Percentiles rank a stretch among this genome's conserved stretches.
Conservation (phyloP, 2,797 vertebrate genomes). For the Lacerta bilineata region DNA sequence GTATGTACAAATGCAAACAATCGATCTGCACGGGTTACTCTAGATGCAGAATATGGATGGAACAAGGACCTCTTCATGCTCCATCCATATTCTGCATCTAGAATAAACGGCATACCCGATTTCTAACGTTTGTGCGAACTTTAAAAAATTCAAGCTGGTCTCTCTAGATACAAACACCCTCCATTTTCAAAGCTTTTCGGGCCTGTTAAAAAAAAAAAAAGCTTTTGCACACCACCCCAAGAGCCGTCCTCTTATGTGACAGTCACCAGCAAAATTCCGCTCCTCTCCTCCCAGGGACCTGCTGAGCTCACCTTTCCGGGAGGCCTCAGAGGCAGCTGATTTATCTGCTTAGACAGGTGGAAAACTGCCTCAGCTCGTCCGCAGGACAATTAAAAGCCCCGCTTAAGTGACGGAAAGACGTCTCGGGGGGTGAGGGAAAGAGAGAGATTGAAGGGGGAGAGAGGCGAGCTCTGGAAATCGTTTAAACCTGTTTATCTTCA, state of each 20-base stretch:
- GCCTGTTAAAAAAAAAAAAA: fast-evolving
- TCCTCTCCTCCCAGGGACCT: conserved; percentile 4
- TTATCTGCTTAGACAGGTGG: conserved; percentile 47
- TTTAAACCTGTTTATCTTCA: conserved; percentile 71
- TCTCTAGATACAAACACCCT: too few species aligned
- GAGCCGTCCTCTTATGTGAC: background rate
- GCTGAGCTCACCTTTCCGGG: background rate
- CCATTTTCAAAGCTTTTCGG: background rate
- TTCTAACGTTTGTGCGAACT: too few species aligned
- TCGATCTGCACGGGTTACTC: background rate
- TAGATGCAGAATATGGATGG: background rate
- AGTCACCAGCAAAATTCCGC: background rate
- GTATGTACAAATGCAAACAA: background rate
- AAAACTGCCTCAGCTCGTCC: background rate
- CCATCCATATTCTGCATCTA: too few species aligned
- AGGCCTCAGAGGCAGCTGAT: conserved; percentile 3
- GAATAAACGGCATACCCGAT: too few species aligned
- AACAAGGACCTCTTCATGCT: background rate
- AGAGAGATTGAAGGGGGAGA: conserved; percentile 3
- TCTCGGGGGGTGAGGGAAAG: background rate
- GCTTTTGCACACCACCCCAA: fast-evolving
- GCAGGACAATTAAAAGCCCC: background rate
- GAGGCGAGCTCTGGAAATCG: conserved; percentile 2
- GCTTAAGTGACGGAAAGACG: conserved; percentile 17
- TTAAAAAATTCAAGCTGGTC: too few species aligned